Conservation (phyloP, 2,113 vertebrate genomes). For the Pipa parva region DNA sequence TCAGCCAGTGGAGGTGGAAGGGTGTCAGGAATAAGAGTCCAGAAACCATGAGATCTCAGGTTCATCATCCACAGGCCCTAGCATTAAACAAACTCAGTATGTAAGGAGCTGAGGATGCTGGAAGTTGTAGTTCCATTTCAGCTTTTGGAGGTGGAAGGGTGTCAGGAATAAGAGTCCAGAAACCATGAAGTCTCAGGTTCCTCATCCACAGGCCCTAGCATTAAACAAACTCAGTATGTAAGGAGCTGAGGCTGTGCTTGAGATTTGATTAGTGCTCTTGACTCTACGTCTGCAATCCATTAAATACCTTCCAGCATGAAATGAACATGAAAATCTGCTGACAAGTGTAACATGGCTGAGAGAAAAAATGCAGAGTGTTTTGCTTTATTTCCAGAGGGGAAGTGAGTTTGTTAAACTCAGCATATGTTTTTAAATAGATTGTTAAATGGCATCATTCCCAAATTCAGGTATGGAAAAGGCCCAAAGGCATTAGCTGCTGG, state of each 20-base stretch:
- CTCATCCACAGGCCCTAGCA: no score
- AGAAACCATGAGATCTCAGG: no score
- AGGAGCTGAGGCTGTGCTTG: neutral
- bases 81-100: no score
- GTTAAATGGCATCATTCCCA: constrained; percentile 16
- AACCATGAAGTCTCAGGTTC: no score
- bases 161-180: no score
- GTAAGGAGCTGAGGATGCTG: neutral
- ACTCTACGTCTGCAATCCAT: constrained; percentile 2
- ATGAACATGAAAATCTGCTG: constrained; percentile 23
- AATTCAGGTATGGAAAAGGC: constrained; percentile 20
- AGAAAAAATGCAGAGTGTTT: constrained; percentile 10
- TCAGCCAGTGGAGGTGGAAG: no score
- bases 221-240: no score
- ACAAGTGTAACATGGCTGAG: constrained; percentile 24
- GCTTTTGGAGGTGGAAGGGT: no score
- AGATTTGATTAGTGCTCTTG: no score
- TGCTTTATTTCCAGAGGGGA: constrained; percentile 15
- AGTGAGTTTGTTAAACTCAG: constrained; percentile 17
- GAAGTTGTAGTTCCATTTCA: no score
- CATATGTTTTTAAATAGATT: constrained; percentile 23
- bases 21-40: no score
- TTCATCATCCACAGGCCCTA: no score
- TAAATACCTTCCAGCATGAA: constrained; percentile 14
- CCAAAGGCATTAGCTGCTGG: neutral